Conservation (phyloP, 2,888 invertebrate species). For the Macaria notata region DNA sequence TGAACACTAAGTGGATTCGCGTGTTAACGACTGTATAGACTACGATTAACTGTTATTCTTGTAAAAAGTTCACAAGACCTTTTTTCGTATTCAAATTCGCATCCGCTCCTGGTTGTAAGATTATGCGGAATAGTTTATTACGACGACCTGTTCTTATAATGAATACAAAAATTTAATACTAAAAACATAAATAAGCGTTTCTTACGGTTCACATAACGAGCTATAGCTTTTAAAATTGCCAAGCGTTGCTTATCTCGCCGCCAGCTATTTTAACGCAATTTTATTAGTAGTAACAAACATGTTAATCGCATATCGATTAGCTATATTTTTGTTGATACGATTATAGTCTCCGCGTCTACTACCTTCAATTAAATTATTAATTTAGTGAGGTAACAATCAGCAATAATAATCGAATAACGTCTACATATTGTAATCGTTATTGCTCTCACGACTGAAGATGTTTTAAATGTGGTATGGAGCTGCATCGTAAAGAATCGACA, state of each 20-base stretch:
- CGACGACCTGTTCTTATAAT: conserved; percentile 7
- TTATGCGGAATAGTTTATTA: conserved; percentile 1
- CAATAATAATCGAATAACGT: not conserved
- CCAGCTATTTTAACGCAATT: not conserved
- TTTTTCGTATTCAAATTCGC: not conserved
- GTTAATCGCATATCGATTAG: conserved; percentile 6
- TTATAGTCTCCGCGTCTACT: not conserved
- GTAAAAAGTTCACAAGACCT: not conserved
- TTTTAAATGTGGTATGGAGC: conserved; percentile 1
- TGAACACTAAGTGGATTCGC: conserved; percentile 10
- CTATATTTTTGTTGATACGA: conserved; percentile 1
- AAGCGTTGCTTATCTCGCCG: conserved; percentile 2
- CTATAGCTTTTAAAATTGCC: not conserved
- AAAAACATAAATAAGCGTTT: conserved; percentile 2
- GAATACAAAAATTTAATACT: not conserved
- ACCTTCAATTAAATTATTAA: conserved; percentile 9
- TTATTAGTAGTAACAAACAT: conserved; percentile 7
- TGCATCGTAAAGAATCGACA: not conserved
- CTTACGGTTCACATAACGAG: conserved; percentile 9
- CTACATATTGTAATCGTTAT: not conserved
- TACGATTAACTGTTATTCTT: not conserved
- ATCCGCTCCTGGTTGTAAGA: not conserved
- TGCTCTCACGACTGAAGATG: not conserved
- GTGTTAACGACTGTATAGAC: conserved; percentile 4
- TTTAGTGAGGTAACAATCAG: conserved; percentile 13